Percentiles rank a stretch among this genome's conserved stretches.
Conservation (phyloP, 2,888 invertebrate species). For the Xestia rhomboidea region DNA sequence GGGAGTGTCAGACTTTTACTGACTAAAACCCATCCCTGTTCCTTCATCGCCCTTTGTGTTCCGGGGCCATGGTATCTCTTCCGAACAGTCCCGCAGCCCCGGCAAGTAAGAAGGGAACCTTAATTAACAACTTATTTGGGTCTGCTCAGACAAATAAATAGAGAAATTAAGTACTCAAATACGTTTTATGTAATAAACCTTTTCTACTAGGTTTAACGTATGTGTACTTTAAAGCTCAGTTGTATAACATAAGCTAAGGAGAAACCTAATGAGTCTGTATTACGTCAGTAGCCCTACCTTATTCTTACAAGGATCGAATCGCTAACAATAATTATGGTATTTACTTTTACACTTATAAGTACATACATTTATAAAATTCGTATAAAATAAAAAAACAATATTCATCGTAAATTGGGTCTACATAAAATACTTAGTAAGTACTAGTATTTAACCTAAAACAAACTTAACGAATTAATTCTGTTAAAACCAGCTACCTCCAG, state of each 20-base stretch:
- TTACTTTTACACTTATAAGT: neutral
- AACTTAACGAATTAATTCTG: conserved; percentile 18
- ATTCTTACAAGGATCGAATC: neutral
- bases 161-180: neutral
- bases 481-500: conserved; percentile 13
- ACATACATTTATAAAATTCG: neutral
- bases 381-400: neutral
- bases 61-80: too few relatives aligned
- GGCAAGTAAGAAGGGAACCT: too few relatives aligned
- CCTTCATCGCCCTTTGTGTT: too few relatives aligned
- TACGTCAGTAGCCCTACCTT: neutral
- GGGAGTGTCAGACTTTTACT: too few relatives aligned
- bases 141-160: conserved; percentile 11
- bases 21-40: too few relatives aligned
- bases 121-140: conserved; percentile 22
- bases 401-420: neutral
- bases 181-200: conserved; percentile 13
- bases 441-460: conserved; percentile 24
- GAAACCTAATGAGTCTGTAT: conserved; percentile 1
- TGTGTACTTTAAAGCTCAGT: neutral
- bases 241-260: neutral
- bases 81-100: too few relatives aligned
- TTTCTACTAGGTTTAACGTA: conserved; percentile 3
- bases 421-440: neutral
- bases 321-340: neutral